These are phyloP conservation scores for Odocoileus virginianus DNA, from an alignment of 2,113 vertebrate genomes.

Conservation along the genomic window DNA sequence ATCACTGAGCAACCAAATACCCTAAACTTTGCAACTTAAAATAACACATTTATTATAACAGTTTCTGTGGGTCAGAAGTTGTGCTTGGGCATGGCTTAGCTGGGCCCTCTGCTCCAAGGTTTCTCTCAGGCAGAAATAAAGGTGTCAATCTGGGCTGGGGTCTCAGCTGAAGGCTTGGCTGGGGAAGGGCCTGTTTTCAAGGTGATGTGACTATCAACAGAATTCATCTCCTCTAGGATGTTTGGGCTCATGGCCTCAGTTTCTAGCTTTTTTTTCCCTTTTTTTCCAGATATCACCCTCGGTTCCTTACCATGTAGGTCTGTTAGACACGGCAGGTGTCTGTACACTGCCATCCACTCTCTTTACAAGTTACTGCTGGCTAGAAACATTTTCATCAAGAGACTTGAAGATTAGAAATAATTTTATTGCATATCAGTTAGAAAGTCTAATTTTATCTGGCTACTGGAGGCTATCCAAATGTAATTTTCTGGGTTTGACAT, in stretches of 20 bases:
- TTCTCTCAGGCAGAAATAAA: background rate
- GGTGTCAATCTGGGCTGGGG: background rate
- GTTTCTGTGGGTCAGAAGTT: background rate
- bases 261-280: background rate
- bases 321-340: background rate
- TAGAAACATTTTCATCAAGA: constrained; percentile 22
- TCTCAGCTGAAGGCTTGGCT: background rate
- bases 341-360: background rate
- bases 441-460: constrained; percentile 32
- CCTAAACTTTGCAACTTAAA: background rate
- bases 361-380: background rate
- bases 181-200: background rate
- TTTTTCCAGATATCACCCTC: background rate
- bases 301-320: background rate
- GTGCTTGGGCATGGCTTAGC: background rate
- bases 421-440: background rate
- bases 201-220: background rate
- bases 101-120: background rate
- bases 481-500: background rate
- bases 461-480: background rate
- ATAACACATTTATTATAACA: background rate
- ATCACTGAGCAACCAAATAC: background rate
- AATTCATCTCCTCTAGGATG: background rate
- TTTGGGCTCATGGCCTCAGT: background rate
- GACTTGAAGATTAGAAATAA: background rate